phyloP scores from a whole-genome alignment of 1,140 invertebrate genomes.

The Cheumatopsyche charites region DNA sequence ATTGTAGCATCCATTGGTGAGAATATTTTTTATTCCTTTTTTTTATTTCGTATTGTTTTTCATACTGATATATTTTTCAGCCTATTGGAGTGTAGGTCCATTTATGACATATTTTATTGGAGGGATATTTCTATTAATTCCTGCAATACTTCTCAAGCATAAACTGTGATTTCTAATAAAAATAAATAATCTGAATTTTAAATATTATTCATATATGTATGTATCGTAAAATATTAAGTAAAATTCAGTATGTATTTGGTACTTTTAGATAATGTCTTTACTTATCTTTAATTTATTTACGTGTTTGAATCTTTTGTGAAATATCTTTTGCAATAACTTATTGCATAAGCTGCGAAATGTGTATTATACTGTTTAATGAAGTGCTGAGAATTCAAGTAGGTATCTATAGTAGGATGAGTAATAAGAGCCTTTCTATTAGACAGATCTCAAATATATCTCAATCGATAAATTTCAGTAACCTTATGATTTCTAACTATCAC shows the following conservation, averaged over 20 bases:
- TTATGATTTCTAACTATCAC: too few species aligned
- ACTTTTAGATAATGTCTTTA: not conserved
- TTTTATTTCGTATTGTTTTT: constrained; percentile 36
- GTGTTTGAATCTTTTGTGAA: too few species aligned
- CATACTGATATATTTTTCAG: constrained; percentile 57
- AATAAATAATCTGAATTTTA: not conserved
- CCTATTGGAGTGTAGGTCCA: constrained; percentile 83
- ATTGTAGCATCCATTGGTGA: constrained; percentile 80
- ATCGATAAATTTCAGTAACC: too few species aligned
- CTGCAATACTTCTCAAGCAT: constrained; percentile 65
- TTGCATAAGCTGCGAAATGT: too few species aligned
- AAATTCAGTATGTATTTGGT: not conserved
- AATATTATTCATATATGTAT: constrained; percentile 6
- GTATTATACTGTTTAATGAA: too few species aligned
- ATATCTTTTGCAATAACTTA: too few species aligned
- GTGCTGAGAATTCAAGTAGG: too few species aligned
- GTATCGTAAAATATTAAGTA: not conserved
- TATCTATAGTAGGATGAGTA: too few species aligned
- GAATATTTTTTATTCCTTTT: constrained; percentile 7
- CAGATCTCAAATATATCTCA: too few species aligned
- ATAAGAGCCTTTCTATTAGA: too few species aligned
- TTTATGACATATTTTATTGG: constrained; percentile 76
- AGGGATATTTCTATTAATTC: constrained; percentile 69
- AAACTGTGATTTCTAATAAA: constrained; percentile 8
- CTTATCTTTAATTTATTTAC: too few species aligned